These are phyloP conservation scores for Datnioides undecimradiatus DNA, from an alignment of 2,113 vertebrate genomes.

Conservation along the genomic window DNA sequence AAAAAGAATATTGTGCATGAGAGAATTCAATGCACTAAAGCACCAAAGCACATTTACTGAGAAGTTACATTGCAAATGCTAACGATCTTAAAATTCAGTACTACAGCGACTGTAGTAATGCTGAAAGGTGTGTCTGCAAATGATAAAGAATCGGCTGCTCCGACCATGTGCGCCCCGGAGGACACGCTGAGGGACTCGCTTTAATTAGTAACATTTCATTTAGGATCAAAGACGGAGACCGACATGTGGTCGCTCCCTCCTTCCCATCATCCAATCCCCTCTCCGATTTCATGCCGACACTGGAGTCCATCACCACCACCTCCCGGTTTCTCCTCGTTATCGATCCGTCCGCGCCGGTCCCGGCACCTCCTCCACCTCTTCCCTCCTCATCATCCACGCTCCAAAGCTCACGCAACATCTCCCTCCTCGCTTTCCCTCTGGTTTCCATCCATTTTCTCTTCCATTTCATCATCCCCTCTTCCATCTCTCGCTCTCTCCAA, in stretches of 20 bases:
- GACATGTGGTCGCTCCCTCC: constrained; percentile 14
- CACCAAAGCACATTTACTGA: no score
- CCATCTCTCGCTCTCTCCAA: not conserved
- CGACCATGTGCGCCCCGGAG: constrained; percentile 10
- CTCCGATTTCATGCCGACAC: constrained; percentile 42
- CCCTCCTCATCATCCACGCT: not conserved
- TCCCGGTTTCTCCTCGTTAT: not conserved
- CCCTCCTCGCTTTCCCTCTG: not conserved
- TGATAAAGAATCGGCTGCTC: no score
- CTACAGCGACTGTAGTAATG: no score
- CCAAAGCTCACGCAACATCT: constrained; percentile 1
- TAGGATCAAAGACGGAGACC: constrained; percentile 53
- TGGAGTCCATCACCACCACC: constrained; percentile 20
- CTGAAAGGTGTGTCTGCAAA: no score
- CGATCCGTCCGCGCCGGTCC: not conserved
- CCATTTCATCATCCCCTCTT: constrained; percentile 50
- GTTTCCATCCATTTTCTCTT: constrained; percentile 2
- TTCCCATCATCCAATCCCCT: not conserved
- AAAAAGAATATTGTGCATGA: no score
- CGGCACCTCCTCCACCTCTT: not conserved
- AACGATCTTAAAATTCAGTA: no score
- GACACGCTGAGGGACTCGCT: constrained; percentile 35
- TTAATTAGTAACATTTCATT: constrained; percentile 56
- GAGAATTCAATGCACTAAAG: no score
- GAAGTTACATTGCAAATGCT: no score